Base-by-base conservation (phyloP, 2,797 vertebrate genomes). In the Chaunax sp. region DNA sequence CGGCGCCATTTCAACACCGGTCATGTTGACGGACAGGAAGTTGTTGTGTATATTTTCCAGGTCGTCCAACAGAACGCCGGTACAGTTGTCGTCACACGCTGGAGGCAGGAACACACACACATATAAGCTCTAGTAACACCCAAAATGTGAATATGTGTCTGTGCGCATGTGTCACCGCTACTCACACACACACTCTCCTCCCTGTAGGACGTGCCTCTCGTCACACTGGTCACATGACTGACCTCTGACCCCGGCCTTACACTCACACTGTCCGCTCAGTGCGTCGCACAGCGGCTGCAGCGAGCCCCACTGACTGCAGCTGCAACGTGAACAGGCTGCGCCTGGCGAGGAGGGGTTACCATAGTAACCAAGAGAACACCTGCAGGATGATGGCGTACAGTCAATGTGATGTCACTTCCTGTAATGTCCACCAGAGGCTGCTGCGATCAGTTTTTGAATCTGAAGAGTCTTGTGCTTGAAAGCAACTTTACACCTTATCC, bases 61-160 rank as follows among this genome's bases (percentile, higher is more conserved):
- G 77, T 91, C 91, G 35, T 92, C 87, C 58, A 99, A 87, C 46
- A 98, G 72, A 46, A 90, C 23, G 0, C 95, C 95, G 1, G 92
- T 93, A 78, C 97, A 99, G 20, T 92, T 87, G 26, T 98, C 96
- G 72, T 96, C 87, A 80, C 98, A 99, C 0, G 95, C 98, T 99
- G 68, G 18, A 68, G 12, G 8, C 20, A 61, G 43, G 45, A 26
- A 58, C 28, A 65, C 2, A 20, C 26, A 19, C 14, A 50, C 46
- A 49, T 2, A 13, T 62, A 10, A 59, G 0, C 9, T 35, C 19
- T 18, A 25, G n/a, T 30, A 7, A 25, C 20, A 43, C 0, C 2
- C 28, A 8, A 37, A 15, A 11, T 5, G 6, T 49, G 10, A 16
- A 5, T 6, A 13, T 18, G 35, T 61, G 7, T 59, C 23, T 19